A percentile compares a stretch with the other conserved stretches of the same genome.
phyloP scores from a whole-genome alignment of 2,113 vertebrate genomes.

The Ceyx melanurus region DNA sequence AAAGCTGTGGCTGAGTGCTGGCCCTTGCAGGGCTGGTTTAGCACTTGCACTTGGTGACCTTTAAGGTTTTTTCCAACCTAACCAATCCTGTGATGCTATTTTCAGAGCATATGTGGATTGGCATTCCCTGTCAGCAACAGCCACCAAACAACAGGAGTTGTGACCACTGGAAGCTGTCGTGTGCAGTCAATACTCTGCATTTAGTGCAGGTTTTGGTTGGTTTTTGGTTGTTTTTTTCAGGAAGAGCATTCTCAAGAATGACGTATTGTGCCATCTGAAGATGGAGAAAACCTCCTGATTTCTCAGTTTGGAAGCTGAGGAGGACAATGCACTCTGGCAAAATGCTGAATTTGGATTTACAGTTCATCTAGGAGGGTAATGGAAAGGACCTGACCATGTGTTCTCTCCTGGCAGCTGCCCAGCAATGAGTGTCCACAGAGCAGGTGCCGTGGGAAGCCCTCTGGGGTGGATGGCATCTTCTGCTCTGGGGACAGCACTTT shows the following conservation, averaged over 20 bases:
- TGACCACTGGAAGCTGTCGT: accelerated
- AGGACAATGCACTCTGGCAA: background rate
- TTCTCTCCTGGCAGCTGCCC: background rate
- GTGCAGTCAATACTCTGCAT: accelerated
- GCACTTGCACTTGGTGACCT: background rate
- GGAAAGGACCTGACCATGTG: background rate
- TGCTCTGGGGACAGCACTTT: background rate
- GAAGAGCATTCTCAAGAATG: background rate
- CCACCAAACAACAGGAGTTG: background rate
- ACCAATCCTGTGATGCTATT: background rate
- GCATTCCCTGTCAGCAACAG: background rate
- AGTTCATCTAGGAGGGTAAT: background rate
- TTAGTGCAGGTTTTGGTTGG: background rate
- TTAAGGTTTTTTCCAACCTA: background rate
- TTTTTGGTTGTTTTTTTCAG: too few relatives aligned
- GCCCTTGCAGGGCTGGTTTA: background rate
- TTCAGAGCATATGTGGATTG: background rate
- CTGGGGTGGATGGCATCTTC: background rate
- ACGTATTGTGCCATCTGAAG: background rate
- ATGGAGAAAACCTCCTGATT: background rate
- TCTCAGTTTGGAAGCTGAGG: background rate
- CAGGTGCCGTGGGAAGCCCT: too few relatives aligned
- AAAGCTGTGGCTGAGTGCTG: background rate
- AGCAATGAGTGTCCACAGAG: background rate
- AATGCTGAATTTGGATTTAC: background rate